Conservation (phyloP, 2,888 invertebrate genomes). For the Scrobipalpa costella region DNA sequence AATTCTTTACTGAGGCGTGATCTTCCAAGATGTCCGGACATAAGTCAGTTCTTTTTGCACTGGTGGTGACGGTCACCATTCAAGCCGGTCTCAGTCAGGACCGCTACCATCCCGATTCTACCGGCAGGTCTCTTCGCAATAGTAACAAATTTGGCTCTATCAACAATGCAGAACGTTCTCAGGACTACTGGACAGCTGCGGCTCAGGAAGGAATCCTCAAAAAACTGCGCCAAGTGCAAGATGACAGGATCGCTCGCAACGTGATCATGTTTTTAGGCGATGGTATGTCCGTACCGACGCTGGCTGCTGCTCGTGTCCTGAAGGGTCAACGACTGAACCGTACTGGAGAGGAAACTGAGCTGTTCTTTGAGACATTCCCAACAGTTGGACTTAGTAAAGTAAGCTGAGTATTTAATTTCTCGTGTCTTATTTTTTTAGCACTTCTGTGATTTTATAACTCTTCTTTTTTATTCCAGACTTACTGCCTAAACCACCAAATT, state of each 20-base stretch:
- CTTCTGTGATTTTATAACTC: neutral
- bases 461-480: conserved; percentile 58
- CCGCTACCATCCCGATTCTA: conserved; percentile 34
- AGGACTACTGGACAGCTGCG: conserved; percentile 66
- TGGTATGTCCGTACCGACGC: conserved; percentile 87
- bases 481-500: conserved; percentile 81
- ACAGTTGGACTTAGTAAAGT: conserved; percentile 84
- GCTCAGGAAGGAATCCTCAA: conserved; percentile 62
- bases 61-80: conserved; percentile 23
- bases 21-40: conserved; percentile 14
- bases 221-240: conserved; percentile 54
- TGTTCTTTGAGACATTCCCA: conserved; percentile 84
- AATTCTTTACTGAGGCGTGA: neutral
- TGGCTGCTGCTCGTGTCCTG: conserved; percentile 83
- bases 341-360: conserved; percentile 80
- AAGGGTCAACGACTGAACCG: conserved; percentile 80
- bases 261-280: conserved; percentile 87
- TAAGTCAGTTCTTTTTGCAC: neutral
- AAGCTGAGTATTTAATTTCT: conserved; percentile 5
- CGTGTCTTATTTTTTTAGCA: neutral
- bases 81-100: conserved; percentile 29
- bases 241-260: conserved; percentile 60
- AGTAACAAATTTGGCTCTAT: conserved; percentile 20
- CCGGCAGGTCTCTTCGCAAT: neutral
- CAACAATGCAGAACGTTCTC: conserved; percentile 32